A percentile compares a stretch with the other conserved stretches of the same genome.
phyloP scores from a whole-genome alignment of 1,140 invertebrate species.

The Lineus longissimus region DNA sequence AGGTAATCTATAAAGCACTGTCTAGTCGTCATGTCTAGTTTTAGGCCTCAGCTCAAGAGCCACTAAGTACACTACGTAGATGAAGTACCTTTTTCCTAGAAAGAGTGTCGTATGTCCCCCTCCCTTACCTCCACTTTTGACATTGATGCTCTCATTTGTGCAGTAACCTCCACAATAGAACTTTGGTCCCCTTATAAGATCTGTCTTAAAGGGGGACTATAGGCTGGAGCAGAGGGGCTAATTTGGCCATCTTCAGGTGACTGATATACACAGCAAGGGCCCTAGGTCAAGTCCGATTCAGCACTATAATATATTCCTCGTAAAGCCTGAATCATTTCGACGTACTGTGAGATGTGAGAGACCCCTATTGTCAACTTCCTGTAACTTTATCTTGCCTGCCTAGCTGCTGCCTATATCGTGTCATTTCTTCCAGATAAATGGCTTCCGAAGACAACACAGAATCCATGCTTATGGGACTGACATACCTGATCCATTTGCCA shows the following conservation, averaged over 20 bases:
- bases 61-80: neutral
- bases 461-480: slow-evolving; percentile 75
- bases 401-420: no score
- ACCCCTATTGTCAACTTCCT: no score
- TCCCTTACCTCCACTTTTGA: neutral
- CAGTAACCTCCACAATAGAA: neutral
- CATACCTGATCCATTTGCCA: slow-evolving; percentile 68
- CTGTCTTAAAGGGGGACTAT: no score
- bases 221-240: no score
- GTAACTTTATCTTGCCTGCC: no score
- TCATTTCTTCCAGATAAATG: slow-evolving; percentile 64
- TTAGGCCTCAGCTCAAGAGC: neutral
- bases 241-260: no score
- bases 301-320: neutral
- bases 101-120: neutral
- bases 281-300: slow-evolving; percentile 13
- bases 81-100: neutral
- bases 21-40: neutral
- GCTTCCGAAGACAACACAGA: slow-evolving; percentile 68
- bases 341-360: no score
- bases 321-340: no score
- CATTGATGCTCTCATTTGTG: neutral
- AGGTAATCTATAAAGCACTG: slow-evolving; percentile 5
- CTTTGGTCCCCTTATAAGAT: neutral
- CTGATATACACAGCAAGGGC: no score